A percentile compares a stretch with the other conserved stretches of the same genome.
phyloP scores from a whole-genome alignment of 1,140 invertebrate genomes.

The Lepidostoma basale region DNA sequence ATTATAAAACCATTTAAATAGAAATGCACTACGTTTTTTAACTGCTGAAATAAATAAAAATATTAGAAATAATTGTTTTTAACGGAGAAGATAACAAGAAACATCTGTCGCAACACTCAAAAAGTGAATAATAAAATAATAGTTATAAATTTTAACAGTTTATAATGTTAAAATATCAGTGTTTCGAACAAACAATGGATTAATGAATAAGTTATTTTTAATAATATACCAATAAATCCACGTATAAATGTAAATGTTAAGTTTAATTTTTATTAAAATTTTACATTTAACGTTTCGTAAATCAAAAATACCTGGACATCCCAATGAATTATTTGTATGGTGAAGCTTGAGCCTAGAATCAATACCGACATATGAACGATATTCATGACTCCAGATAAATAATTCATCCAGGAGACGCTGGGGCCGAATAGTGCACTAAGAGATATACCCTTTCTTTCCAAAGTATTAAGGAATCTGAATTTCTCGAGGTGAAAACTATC shows the following conservation, averaged over 20 bases:
- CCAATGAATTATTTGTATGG: not conserved
- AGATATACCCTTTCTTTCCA: not conserved
- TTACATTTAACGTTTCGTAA: not conserved
- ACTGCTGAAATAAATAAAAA: too few relatives aligned
- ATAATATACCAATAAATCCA: too few relatives aligned
- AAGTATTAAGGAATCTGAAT: constrained; percentile 22
- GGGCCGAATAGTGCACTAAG: not conserved
- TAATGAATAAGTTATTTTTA: too few relatives aligned
- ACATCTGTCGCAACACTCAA: too few relatives aligned
- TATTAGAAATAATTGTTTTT: too few relatives aligned
- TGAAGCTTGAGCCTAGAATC: not conserved
- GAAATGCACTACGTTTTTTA: too few relatives aligned
- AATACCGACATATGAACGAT: constrained; percentile 20
- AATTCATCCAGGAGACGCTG: constrained; percentile 9
- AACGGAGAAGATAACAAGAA: too few relatives aligned
- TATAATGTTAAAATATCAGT: not conserved
- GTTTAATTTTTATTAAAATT: not conserved
- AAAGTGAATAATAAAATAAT: not conserved
- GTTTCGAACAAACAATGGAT: too few relatives aligned
- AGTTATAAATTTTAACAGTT: not conserved
- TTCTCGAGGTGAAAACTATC: constrained; percentile 20
- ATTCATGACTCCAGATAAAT: constrained; percentile 28
- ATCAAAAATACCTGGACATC: not conserved
- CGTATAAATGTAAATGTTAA: too few relatives aligned
- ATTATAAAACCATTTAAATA: too few relatives aligned